Conservation (phyloP, 2,888 invertebrate genomes). For the Pristionchus japonicus region DNA sequence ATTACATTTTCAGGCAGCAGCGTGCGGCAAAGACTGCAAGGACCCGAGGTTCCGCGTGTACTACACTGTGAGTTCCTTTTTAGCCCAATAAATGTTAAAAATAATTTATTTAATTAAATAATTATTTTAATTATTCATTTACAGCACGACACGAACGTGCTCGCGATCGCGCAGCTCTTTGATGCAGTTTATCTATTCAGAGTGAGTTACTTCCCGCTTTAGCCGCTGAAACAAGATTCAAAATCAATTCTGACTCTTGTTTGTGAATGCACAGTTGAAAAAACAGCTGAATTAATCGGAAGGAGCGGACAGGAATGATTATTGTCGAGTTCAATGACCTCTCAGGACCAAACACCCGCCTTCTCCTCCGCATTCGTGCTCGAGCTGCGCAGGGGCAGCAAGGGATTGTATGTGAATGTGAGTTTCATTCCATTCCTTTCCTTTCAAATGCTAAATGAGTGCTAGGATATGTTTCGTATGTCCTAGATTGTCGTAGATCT, state of each 20-base stretch:
- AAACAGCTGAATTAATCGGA: too few relatives aligned
- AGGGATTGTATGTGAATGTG: constrained; percentile 7
- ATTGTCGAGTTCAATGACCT: too few relatives aligned
- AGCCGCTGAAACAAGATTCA: background rate
- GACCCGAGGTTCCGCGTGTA: constrained; percentile 13
- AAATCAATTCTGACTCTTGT: too few relatives aligned
- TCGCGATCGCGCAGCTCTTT: constrained; percentile 16
- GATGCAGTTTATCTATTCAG: background rate
- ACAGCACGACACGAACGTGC: constrained; percentile 38
- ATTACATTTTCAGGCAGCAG: background rate
- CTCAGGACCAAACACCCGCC: background rate
- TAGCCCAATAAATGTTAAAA: background rate
- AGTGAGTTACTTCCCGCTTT: background rate
- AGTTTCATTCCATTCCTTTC: background rate
- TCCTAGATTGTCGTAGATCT: background rate
- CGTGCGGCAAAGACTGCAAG: background rate
- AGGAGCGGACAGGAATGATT: too few relatives aligned
- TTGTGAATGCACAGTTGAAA: too few relatives aligned
- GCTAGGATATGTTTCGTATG: background rate
- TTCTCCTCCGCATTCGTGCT: constrained; percentile 24
- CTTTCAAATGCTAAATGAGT: background rate
- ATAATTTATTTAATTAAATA: background rate
- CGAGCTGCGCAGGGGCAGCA: background rate
- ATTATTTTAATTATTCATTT: background rate
- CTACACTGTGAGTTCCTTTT: constrained; percentile 1